A percentile compares a stretch with the other conserved stretches of the same genome.
Conservation (phyloP, 2,113 vertebrate genomes). For the Lepidothrix coronata region DNA sequence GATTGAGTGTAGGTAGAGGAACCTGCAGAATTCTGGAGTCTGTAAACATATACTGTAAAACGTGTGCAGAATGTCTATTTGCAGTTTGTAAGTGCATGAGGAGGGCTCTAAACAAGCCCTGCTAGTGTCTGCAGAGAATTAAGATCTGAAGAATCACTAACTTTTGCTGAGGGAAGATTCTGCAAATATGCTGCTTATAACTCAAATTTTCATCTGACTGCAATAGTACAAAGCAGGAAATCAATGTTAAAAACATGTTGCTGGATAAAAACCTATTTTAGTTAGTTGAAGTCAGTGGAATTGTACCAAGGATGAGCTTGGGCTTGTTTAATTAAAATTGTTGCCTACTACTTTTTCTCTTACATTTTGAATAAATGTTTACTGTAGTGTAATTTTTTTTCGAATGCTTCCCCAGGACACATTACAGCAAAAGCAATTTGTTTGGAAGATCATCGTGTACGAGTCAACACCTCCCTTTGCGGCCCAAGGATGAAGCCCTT, state of each 20-base stretch:
- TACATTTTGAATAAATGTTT: background rate
- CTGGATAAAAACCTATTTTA: background rate
- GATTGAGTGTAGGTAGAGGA: background rate
- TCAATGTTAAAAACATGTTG: background rate
- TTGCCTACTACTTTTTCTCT: background rate
- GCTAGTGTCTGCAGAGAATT: background rate
- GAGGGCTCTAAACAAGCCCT: background rate
- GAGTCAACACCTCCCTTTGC: constrained; percentile 89
- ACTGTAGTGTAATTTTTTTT: background rate
- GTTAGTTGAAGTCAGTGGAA: background rate
- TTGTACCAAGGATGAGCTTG: background rate
- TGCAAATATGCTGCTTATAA: background rate
- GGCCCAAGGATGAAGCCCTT: constrained; percentile 78
- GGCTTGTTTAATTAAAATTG: background rate
- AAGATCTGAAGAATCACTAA: background rate
- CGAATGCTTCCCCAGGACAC: constrained; percentile 78
- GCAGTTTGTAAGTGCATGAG: background rate
- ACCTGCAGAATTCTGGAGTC: background rate
- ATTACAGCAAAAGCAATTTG: constrained; percentile 88
- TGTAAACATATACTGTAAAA: background rate
- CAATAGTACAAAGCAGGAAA: background rate
- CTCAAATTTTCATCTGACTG: constrained; percentile 7
- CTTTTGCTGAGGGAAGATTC: background rate
- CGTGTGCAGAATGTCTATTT: background rate
- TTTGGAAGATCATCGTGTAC: constrained; percentile 85